Evolutionary conservation across 2,113 vertebrate species (phyloP), one percentile per base, ranked within the genome.

Genomic region (Hemibagrus wyckioides): DNA sequence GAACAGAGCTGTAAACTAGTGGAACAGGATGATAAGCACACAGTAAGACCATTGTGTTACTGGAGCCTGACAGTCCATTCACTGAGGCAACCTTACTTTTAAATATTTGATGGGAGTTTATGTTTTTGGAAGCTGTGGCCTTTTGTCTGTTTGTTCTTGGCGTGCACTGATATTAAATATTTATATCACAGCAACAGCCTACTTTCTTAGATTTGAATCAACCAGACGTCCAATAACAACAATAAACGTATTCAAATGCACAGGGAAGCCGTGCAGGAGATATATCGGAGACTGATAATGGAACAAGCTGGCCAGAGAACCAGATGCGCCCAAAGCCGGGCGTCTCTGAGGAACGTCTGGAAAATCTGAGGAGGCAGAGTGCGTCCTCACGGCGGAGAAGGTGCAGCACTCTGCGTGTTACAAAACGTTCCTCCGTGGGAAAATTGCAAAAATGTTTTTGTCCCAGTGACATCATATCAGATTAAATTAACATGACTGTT

Each of bases 31-130:
- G 19, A 1, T 25, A 44, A 76, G 50, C 14, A 23, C 30, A 11
- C 17, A 6, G 17, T 4, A 11, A 36, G 13, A 3, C 15, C 14
- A 30, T 33, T 25, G 77, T 56, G 50, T 57, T 80, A 80, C 52
- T 80, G 79, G 52, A 57, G 30, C 52, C 50, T 21, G 76, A n/a
- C 7, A 1, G 50, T 56, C n/a, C 33, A 57, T 39, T 80, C 33
- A 15, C 52, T 80, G 79, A 36, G 10, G 79, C 48, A 56, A 57
- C 52, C 6, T 11, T 17, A 3, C 54, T 59, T 2, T 23, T 81
- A 28, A 81, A 81, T 81, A 81, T 59, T 81, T 81, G 33, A 81
- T 81, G 54, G n/a, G 23, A 14, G 33, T 57, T 81, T 28, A 25
- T 39, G 79, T 39, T 59, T 80, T 56, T 36, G 28, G n/a, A 36